phyloP scores from a whole-genome alignment of 2,113 vertebrate species.

The Psilopsiagon aymara region DNA sequence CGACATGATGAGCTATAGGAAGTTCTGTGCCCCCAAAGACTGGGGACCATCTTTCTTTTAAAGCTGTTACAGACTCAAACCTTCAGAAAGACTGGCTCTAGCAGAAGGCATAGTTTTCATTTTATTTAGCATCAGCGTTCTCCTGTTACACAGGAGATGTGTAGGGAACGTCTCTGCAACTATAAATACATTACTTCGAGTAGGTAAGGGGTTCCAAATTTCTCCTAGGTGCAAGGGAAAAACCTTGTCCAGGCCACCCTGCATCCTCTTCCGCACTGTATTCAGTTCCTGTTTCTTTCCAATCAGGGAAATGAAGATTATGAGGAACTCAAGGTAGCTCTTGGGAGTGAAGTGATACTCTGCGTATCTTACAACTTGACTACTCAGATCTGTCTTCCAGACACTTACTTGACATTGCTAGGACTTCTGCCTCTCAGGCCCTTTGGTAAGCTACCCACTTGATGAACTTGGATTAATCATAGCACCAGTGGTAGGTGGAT shows the following conservation, averaged over 20 bases:
- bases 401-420: not conserved
- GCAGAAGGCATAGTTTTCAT: not conserved
- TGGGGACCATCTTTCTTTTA: not conserved
- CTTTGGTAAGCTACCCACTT: not conserved
- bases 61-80: not conserved
- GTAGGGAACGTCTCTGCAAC: not conserved
- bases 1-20: not conserved
- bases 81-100: not conserved
- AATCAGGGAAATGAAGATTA: constrained; percentile 84
- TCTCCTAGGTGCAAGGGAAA: not conserved
- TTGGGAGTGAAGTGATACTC: constrained; percentile 82
- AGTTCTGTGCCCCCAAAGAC: not conserved
- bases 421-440: not conserved
- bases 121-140: not conserved
- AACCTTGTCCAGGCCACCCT: constrained; percentile 90
- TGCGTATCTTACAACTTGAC: not conserved
- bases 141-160: not conserved
- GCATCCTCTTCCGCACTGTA: constrained; percentile 84
- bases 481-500: not conserved
- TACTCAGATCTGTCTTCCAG: not conserved
- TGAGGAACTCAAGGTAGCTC: constrained; percentile 90
- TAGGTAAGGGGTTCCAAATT: not conserved
- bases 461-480: not conserved
- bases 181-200: not conserved
- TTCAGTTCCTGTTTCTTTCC: constrained; percentile 83